Conservation (phyloP, 2,113 vertebrate genomes). For the Todiramphus chloris region DNA sequence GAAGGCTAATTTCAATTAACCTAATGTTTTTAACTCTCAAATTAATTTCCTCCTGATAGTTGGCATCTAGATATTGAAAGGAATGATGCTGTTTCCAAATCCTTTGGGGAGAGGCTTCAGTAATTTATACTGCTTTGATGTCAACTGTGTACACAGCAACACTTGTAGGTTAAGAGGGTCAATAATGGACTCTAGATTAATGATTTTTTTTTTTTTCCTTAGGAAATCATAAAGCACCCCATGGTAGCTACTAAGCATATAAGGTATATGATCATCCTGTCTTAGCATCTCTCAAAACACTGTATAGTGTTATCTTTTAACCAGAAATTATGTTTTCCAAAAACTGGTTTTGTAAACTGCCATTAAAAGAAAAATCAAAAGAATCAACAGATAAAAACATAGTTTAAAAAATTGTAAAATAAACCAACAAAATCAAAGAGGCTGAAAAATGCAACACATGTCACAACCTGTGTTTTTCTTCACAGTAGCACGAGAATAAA, state of each 20-base stretch:
- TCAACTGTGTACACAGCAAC: not conserved
- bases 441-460: not conserved
- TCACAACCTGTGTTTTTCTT: not conserved
- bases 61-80: not conserved
- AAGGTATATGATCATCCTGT: not conserved
- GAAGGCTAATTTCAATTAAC: constrained; percentile 47
- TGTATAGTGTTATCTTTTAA: not conserved
- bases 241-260: not conserved
- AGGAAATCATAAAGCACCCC: not conserved
- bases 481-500: not conserved
- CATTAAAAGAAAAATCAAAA: not conserved
- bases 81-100: not conserved
- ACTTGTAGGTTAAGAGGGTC: not conserved
- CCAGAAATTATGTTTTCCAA: not conserved
- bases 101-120: not conserved
- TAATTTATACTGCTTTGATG: not conserved
- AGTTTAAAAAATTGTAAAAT: not conserved
- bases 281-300: not conserved
- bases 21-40: constrained; percentile 4
- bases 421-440: not conserved
- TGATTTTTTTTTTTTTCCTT: not conserved
- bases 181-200: not conserved
- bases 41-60: not conserved
- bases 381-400: not conserved
- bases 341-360: not conserved